These are phyloP conservation scores for Erynnis tages DNA, from an alignment of 2,888 invertebrate genomes.

Conservation along the genomic window DNA sequence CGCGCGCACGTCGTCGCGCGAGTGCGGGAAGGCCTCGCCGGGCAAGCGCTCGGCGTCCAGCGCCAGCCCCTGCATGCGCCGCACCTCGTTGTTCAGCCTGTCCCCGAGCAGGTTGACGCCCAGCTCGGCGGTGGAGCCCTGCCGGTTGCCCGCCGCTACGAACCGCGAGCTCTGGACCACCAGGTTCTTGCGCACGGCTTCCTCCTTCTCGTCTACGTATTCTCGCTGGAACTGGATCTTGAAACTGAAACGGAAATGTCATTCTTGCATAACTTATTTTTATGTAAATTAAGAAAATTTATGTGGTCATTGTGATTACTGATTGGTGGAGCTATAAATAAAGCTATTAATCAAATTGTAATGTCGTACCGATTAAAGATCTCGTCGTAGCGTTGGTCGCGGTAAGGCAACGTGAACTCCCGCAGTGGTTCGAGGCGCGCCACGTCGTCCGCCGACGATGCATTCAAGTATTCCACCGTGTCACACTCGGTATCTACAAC, in stretches of 20 bases:
- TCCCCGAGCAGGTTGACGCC: slow-evolving; percentile 55
- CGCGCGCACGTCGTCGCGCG: slow-evolving; percentile 39
- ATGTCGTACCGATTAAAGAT: slow-evolving; percentile 39
- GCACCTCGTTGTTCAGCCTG: slow-evolving; percentile 49
- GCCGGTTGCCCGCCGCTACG: slow-evolving; percentile 56
- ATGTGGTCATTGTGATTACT: too few species aligned
- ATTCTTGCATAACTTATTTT: not conserved
- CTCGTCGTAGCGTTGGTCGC: slow-evolving; percentile 51
- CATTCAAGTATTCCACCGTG: slow-evolving; percentile 37
- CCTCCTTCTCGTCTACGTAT: slow-evolving; percentile 55
- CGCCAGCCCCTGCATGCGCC: slow-evolving; percentile 46
- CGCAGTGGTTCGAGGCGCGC: slow-evolving; percentile 61
- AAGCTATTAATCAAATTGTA: too few species aligned
- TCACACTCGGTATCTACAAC: slow-evolving; percentile 43
- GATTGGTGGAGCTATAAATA: too few species aligned
- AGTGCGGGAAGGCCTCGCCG: slow-evolving; percentile 52
- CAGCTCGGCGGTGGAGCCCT: slow-evolving; percentile 55
- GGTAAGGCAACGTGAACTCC: slow-evolving; percentile 55
- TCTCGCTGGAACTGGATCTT: slow-evolving; percentile 44
- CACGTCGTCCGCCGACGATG: slow-evolving; percentile 35
- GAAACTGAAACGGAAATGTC: slow-evolving; percentile 43
- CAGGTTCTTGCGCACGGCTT: slow-evolving; percentile 60
- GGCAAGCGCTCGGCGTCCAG: slow-evolving; percentile 30
- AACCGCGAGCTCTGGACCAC: slow-evolving; percentile 55
- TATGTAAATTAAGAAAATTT: too few species aligned